Base-by-base conservation (phyloP, 2,888 invertebrate species). In the Agrotis ipsilon region DNA sequence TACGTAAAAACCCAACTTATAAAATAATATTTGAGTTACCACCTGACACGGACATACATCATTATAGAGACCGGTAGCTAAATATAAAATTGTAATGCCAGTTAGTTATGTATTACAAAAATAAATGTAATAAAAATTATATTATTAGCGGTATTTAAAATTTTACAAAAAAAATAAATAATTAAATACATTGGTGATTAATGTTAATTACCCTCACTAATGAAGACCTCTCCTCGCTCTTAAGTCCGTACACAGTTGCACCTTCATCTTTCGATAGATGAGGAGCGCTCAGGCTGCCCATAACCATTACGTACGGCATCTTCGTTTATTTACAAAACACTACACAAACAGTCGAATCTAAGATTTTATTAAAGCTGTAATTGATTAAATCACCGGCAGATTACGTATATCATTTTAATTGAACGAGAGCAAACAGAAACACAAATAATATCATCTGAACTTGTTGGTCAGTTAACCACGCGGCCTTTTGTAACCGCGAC, bases 251-350 rank as follows among this genome's bases (percentile, higher is more conserved):
- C 59, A 96, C 95, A 43, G 95, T 94, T 21, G 94, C 94, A 59
- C 95, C 94, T 79, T 96, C 96, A 83, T 95, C 95, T 84, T 94
- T 96, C 7, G 94, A 94, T 5, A 96, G 91, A 85, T 95, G 94
- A 70, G 90, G 92, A 70, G 94, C 92, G 77, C 93, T 94, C 27
- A 96, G 90, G 87, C 93, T 94, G 59, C 96, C 96, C 93, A 96
- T 96, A 72, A 96, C 94, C 94, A 96, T 96, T 66, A 96, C 92
- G 86, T 96, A 96, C 79, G 96, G 96, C 96, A 96, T 96, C 60
- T 83, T 93, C 77, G 21, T 60, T 77, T 68, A 64, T 81, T 81
- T 75, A 82, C 78, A 78, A 82, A 24, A 74, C 68, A 73, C 65
- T 14, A 58, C 65, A 64, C 66, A 18, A 54, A 65, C 19, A 73